Percentiles rank a stretch among this genome's conserved stretches.
phyloP scores from a whole-genome alignment of 1,140 invertebrate species.

The Kradibia gibbosae region DNA sequence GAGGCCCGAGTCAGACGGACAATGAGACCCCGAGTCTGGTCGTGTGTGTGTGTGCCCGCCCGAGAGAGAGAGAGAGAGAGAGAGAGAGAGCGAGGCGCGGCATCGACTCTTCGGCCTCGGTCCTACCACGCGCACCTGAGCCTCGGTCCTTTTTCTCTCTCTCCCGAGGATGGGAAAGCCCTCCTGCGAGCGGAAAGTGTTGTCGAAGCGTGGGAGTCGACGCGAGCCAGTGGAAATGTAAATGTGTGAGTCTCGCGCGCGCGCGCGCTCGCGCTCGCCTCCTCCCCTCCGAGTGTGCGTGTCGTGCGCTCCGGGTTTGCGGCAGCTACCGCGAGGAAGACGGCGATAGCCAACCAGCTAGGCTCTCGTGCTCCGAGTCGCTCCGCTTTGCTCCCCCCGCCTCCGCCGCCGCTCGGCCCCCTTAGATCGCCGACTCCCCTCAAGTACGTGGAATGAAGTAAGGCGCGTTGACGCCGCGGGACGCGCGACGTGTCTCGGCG shows the following conservation, averaged over 20 bases:
- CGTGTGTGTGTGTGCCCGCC: not conserved
- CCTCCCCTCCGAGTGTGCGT: not conserved
- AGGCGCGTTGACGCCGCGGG: slow-evolving; percentile 16
- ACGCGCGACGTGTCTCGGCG: slow-evolving; percentile 47
- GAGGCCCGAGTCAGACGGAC: too few relatives aligned
- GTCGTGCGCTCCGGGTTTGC: not conserved
- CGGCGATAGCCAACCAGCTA: not conserved
- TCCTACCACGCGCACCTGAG: not conserved
- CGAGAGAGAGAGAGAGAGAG: not conserved
- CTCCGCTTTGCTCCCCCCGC: too few relatives aligned
- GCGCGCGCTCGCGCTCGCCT: too few relatives aligned
- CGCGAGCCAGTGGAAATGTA: too few relatives aligned
- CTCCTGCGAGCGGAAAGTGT: not conserved
- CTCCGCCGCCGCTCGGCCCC: too few relatives aligned
- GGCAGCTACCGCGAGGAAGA: not conserved
- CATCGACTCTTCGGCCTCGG: too few relatives aligned
- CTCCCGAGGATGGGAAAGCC: not conserved
- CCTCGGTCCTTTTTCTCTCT: not conserved
- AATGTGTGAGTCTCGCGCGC: too few relatives aligned
- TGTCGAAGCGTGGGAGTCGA: not conserved
- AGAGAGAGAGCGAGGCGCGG: not conserved
- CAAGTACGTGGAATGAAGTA: slow-evolving; percentile 30
- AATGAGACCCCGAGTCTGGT: too few relatives aligned
- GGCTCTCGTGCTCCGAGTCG: too few relatives aligned
- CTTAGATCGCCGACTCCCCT: too few relatives aligned